Percentiles rank a stretch among this genome's conserved stretches.
Evolutionary conservation across 2,888 invertebrate species (phyloP).

Genomic region (Brachynemurus nebulosus): DNA sequence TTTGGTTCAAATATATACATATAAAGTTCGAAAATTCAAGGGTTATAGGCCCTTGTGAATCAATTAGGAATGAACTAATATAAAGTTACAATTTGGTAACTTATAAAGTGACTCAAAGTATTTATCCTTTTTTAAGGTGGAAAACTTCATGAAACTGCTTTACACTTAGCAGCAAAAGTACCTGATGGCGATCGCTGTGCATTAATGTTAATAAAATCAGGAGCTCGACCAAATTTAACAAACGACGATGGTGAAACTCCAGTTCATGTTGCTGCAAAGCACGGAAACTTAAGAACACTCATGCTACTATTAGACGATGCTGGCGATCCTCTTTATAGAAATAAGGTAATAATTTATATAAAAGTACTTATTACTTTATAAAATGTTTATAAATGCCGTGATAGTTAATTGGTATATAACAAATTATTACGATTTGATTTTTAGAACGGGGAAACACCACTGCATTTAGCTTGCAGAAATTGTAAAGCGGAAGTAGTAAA

Average conservation of each 20-base stretch:
- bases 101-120: no score
- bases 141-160: slow-evolving; percentile 79
- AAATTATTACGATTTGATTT: slow-evolving; percentile 11
- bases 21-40: no score
- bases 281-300: slow-evolving; percentile 80
- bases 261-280: slow-evolving; percentile 87
- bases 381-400: no score
- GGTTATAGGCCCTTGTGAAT: no score
- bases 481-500: slow-evolving; percentile 75
- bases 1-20: no score
- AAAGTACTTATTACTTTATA: background rate
- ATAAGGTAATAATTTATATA: slow-evolving; percentile 50
- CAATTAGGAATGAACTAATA: no score
- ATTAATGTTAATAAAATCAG: slow-evolving; percentile 93
- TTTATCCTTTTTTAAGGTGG: no score
- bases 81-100: no score
- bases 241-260: slow-evolving; percentile 96
- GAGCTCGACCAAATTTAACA: slow-evolving; percentile 89
- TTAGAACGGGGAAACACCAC: slow-evolving; percentile 85
- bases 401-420: background rate
- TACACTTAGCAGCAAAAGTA: slow-evolving; percentile 93
- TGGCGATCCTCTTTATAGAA: slow-evolving; percentile 82
- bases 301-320: slow-evolving; percentile 81
- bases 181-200: slow-evolving; percentile 88
- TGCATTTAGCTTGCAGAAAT: slow-evolving; percentile 85